phyloP scores from a whole-genome alignment of 2,113 vertebrate species.

The Notothenia coriiceps region DNA sequence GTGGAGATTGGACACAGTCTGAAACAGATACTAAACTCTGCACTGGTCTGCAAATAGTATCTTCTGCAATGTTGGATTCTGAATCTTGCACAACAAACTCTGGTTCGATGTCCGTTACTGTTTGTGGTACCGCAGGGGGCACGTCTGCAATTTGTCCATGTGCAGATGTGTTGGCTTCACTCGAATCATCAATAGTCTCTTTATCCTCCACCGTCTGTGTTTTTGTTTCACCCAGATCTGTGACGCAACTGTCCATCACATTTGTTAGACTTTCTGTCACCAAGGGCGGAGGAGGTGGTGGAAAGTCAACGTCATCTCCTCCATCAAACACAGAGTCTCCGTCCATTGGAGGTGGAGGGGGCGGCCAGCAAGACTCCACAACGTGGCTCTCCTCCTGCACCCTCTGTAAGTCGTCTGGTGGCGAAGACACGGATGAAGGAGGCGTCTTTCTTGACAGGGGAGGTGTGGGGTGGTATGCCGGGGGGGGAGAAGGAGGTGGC shows the following conservation, averaged over 20 bases:
- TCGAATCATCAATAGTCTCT: slow-evolving; percentile 1
- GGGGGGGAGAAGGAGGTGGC: slow-evolving; percentile 89
- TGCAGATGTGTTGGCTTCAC: slow-evolving; percentile 1
- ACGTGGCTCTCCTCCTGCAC: slow-evolving; percentile 57
- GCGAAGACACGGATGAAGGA: slow-evolving; percentile 41
- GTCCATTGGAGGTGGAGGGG: slow-evolving; percentile 88
- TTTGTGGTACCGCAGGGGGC: slow-evolving; percentile 10
- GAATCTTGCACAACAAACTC: not conserved
- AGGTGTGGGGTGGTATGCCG: slow-evolving; percentile 89
- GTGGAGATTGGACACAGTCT: slow-evolving; percentile 27
- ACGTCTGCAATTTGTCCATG: slow-evolving; percentile 42
- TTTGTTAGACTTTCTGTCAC: slow-evolving; percentile 54
- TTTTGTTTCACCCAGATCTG: slow-evolving; percentile 12
- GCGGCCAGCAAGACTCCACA: slow-evolving; percentile 87
- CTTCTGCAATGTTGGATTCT: slow-evolving; percentile 16
- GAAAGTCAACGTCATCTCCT: slow-evolving; percentile 88
- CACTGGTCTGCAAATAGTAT: slow-evolving; percentile 16
- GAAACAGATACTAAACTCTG: slow-evolving; percentile 20
- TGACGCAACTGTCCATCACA: slow-evolving; percentile 29
- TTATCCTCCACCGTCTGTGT: slow-evolving; percentile 1
- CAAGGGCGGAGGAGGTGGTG: slow-evolving; percentile 79
- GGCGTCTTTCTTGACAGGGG: slow-evolving; percentile 86
- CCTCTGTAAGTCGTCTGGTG: slow-evolving; percentile 55
- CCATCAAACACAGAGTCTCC: slow-evolving; percentile 89
- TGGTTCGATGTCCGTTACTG: slow-evolving; percentile 11